These are phyloP conservation scores for Sciurus niger DNA, from an alignment of 2,113 vertebrate species.

Conservation along the genomic window DNA sequence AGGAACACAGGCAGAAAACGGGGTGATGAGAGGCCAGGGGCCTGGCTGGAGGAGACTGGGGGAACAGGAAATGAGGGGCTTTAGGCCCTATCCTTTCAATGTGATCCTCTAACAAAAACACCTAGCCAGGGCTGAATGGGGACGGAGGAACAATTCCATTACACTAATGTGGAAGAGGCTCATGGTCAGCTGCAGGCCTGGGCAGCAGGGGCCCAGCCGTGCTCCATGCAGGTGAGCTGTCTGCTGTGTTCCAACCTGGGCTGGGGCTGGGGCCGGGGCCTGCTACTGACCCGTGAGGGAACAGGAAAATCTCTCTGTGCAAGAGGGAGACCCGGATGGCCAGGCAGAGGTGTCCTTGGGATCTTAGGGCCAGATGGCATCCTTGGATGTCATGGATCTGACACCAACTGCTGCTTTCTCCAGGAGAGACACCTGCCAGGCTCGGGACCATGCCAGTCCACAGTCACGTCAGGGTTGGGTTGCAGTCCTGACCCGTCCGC, in stretches of 20 bases:
- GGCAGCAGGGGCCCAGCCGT: no score
- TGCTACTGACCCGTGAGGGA: rapidly evolving
- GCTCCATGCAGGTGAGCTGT: rapidly evolving
- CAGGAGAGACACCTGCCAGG: not conserved
- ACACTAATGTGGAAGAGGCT: not conserved
- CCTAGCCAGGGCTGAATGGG: not conserved
- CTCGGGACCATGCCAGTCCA: no score
- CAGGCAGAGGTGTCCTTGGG: not conserved
- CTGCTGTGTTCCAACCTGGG: rapidly evolving
- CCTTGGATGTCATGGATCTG: no score
- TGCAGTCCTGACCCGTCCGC: not conserved
- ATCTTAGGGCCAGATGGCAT: no score
- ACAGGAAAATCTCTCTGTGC: no score
- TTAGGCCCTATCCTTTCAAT: no score
- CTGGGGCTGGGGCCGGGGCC: not conserved
- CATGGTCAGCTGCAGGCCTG: not conserved
- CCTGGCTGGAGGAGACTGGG: rapidly evolving
- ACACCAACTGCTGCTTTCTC: not conserved
- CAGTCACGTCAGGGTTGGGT: no score
- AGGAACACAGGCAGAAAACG: rapidly evolving
- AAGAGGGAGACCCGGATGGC: rapidly evolving
- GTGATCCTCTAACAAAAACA: not conserved
- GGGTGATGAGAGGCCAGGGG: not conserved
- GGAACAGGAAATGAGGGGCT: no score
- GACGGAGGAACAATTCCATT: not conserved